Base-by-base conservation (phyloP, 2,888 invertebrate species). In the Ochropacha duplaris region DNA sequence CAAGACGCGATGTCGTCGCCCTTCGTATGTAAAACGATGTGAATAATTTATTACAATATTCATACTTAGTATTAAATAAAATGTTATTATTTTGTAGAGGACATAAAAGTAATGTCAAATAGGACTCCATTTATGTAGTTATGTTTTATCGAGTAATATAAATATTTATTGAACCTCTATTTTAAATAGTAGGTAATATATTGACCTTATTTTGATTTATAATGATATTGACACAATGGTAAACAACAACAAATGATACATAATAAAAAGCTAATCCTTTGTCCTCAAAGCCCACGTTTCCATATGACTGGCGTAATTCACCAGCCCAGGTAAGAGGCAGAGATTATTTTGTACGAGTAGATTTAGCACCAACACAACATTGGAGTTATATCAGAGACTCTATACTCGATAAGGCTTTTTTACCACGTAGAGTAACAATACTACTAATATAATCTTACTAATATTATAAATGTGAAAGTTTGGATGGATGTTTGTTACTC, bases 291-390 rank as follows among this genome's bases (percentile, higher is more conserved):
- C 86, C 85, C 76, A 72, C 63, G 59, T 60, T 60, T 90, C 92
- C 91, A 86, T 92, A 89, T 81, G 81, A 76, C 84, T 72, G 62
- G 78, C 68, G 78, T 87, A 57, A 50, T 22, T 56, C 72, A 74
- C 79, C 68, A 82, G 79, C 82, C 81, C 92, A 91, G 92, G 91
- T 87, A 65, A 72, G 61, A 70, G 86, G 86, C 64, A 71, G 87
- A 88, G 72, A 74, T 70, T 28, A 65, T 84, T 39, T 68, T 92
- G 55, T 92, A 71, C 91, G 92, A 91, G 91, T 89, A 67, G 65
- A 90, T 91, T 90, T 91, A 91, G 92, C 92, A 91, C 92, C 89
- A 84, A 84, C 80, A 79, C 76, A 84, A 80, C 79, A 90, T 58
- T 16, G 8, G 19, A 50, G 82, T 75, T 78, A 69, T 74, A 76